Conservation (phyloP, 2,888 invertebrate species). For the Pheosia tremula region DNA sequence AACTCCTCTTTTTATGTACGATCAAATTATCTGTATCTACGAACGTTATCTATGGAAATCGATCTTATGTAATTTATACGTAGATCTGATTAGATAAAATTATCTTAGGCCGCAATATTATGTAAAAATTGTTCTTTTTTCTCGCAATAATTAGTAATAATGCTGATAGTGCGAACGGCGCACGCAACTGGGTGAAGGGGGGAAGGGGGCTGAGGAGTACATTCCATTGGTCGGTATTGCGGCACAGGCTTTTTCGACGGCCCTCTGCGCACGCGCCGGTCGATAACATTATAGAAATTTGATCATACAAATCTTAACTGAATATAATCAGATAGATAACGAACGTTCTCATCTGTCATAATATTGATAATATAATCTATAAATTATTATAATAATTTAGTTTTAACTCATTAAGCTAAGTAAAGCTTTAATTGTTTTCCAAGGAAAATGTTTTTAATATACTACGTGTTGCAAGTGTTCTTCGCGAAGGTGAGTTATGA, state of each 20-base stretch:
- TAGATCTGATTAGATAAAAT: not conserved
- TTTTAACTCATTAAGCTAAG: not conserved
- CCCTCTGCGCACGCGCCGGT: too few relatives aligned
- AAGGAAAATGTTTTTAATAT: not conserved
- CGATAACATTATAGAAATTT: not conserved
- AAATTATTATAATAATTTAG: not conserved
- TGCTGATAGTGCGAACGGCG: too few relatives aligned
- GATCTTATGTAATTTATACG: not conserved
- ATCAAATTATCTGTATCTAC: not conserved
- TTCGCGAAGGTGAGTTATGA: not conserved
- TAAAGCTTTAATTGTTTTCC: too few relatives aligned
- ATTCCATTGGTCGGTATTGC: too few relatives aligned
- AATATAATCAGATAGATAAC: not conserved
- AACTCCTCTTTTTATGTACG: not conserved
- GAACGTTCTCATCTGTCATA: not conserved
- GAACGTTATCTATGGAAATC: not conserved
- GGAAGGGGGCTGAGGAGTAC: too few relatives aligned
- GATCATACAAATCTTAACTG: not conserved
- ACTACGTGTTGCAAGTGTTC: not conserved
- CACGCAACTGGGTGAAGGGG: too few relatives aligned
- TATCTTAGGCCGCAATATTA: not conserved
- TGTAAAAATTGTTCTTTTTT: too few relatives aligned
- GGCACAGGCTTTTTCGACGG: too few relatives aligned
- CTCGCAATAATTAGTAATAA: too few relatives aligned
- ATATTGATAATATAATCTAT: not conserved